Evolutionary conservation across 2,888 invertebrate genomes (phyloP), one percentile per base, ranked within the genome.

Genomic region (Cremastinae sp.): DNA sequence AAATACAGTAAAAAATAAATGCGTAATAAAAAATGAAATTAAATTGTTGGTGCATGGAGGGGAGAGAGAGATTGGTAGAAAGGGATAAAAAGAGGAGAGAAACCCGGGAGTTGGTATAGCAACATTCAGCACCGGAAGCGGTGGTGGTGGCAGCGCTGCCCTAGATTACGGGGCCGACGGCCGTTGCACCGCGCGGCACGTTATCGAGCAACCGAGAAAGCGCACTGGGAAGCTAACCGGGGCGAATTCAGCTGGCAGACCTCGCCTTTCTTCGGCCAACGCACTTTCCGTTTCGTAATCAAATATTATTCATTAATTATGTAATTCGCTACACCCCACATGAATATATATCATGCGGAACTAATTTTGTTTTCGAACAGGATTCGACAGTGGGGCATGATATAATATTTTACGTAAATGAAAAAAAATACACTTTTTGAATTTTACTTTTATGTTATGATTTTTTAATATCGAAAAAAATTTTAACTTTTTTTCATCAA

Each of bases 121-220:
- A 58, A 64, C 56, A 58, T 74, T 64, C 59, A 43, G 65, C 64
- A 66, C 55, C 65, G 49, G 74, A 61, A 73, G 71, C 28, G 51
- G 73, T 64, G 77, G 78, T 76, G 74, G 78, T 71, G 78, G 75
- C 69, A 79, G 72, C 76, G 84, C 61, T 87, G 87, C 80, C 87
- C 87, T 87, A 87, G 86, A 87, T 66, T 88, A 84, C 77, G 85
- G 85, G 87, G 85, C 86, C 85, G 84, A 82, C 83, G 87, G 85
- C 86, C 87, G 84, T 87, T 87, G 83, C 84, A 83, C 85, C 84
- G 47, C 47, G 59, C 53, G 68, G 76, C 58, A 56, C 73, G 83
- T 83, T 87, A 88, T 87, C 83, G 86, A 87, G 86, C 86, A 85
- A 80, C 79, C 73, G 78, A 79, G 82, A 82, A 65, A 65, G 83